Percentiles rank a stretch among this genome's conserved stretches.
phyloP scores from a whole-genome alignment of 2,888 invertebrate genomes.

The Netelia virgata region DNA sequence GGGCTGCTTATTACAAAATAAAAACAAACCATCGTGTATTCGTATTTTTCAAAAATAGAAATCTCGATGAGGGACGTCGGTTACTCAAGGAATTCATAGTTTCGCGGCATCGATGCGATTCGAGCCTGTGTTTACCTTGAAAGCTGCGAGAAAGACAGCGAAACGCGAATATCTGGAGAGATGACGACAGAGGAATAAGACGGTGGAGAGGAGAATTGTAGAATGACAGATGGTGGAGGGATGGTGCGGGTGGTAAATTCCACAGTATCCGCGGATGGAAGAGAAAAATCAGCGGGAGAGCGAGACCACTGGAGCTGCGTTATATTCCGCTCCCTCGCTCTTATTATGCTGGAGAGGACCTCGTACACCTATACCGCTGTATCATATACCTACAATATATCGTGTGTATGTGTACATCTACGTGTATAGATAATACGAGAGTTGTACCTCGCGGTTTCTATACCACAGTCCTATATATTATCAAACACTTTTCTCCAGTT shows the following conservation, averaged over 20 bases:
- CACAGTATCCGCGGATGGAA: conserved; percentile 73
- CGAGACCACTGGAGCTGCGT: conserved; percentile 74
- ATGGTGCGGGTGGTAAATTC: conserved; percentile 77
- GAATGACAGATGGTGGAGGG: conserved; percentile 58
- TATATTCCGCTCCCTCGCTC: conserved; percentile 76
- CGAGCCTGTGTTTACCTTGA: conserved; percentile 40
- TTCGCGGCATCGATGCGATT: conserved; percentile 11
- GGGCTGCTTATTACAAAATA: too few relatives aligned
- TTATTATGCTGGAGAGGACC: conserved; percentile 73
- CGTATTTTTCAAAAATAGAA: background rate
- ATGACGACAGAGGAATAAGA: conserved; percentile 38
- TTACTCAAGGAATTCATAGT: background rate
- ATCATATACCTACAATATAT: too few relatives aligned
- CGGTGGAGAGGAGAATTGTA: conserved; percentile 28
- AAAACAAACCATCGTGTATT: background rate
- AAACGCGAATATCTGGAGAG: conserved; percentile 4
- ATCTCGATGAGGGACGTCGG: background rate
- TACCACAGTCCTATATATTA: background rate
- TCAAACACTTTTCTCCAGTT: conserved; percentile 7
- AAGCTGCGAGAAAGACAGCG: conserved; percentile 3
- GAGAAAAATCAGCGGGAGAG: conserved; percentile 17
- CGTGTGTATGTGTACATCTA: background rate
- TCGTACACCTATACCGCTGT: conserved; percentile 29
- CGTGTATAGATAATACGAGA: background rate
- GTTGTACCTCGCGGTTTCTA: background rate